Percentiles rank a stretch among this genome's conserved stretches.
These are phyloP conservation scores for Talpa occidentalis DNA, from an alignment of 2,113 vertebrate genomes.

Conservation along the genomic window DNA sequence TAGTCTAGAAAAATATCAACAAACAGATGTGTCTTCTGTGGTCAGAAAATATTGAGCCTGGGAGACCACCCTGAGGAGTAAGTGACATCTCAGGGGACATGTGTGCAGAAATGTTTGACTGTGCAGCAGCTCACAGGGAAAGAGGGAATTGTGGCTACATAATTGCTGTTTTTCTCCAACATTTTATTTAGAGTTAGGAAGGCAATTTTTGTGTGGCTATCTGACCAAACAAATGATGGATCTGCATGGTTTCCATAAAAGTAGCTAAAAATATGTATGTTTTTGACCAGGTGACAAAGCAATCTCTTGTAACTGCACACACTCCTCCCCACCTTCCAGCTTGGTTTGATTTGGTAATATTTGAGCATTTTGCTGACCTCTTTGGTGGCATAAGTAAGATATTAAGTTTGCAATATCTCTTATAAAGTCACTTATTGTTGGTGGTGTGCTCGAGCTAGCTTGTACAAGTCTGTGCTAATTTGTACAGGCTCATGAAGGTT, in stretches of 20 bases:
- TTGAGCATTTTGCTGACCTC: background rate
- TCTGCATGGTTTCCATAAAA: conserved; percentile 31
- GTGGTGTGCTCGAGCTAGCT: background rate
- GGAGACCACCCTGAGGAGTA: conserved; percentile 61
- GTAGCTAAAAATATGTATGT: conserved; percentile 38
- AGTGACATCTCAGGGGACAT: background rate
- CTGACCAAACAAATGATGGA: conserved; percentile 31
- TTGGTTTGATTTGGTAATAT: conserved; percentile 18
- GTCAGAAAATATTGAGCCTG: conserved; percentile 46
- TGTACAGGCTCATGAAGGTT: background rate
- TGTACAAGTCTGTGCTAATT: background rate
- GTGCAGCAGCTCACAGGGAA: background rate
- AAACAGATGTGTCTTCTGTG: conserved; percentile 72
- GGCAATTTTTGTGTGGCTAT: conserved; percentile 57
- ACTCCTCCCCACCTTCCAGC: background rate
- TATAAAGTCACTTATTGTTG: background rate
- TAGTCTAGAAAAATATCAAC: conserved; percentile 72
- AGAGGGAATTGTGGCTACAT: conserved; percentile 3
- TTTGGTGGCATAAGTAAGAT: background rate
- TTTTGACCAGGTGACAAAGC: conserved; percentile 19
- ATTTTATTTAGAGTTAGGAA: conserved; percentile 46
- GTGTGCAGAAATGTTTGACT: conserved; percentile 36
- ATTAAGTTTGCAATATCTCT: background rate
- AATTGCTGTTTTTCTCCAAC: conserved; percentile 62
- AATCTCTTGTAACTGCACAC: background rate